phyloP scores from a whole-genome alignment of 2,797 vertebrate species.

The Austrolebias charrua region DNA sequence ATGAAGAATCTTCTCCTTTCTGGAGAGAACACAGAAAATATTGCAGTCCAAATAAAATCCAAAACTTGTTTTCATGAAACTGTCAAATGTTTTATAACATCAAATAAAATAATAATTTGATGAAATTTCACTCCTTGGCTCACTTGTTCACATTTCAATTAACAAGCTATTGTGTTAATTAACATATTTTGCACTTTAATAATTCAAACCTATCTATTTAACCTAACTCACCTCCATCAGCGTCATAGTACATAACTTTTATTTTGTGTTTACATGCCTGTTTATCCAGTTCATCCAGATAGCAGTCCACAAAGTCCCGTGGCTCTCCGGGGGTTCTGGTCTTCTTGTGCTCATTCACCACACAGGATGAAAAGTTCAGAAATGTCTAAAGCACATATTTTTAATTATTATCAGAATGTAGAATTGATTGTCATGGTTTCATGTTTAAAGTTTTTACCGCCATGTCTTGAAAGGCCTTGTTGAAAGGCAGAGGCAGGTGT shows the following conservation, averaged over 20 bases:
- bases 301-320: slow-evolving; percentile 67
- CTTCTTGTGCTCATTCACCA: slow-evolving; percentile 49
- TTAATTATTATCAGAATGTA: too few species aligned
- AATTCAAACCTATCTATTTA: too few species aligned
- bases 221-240: too few species aligned
- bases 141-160: too few species aligned
- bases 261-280: too few species aligned
- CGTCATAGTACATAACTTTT: background rate
- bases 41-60: background rate
- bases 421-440: too few species aligned
- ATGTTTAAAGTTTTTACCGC: slow-evolving; percentile 8
- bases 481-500: slow-evolving; percentile 65
- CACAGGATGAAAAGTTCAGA: background rate
- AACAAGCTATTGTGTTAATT: too few species aligned
- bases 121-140: too few species aligned
- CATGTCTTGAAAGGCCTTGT: slow-evolving; percentile 52
- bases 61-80: too few species aligned
- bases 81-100: too few species aligned
- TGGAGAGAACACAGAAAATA: background rate
- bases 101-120: too few species aligned
- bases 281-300: slow-evolving; percentile 64
- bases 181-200: too few species aligned
- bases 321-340: slow-evolving; percentile 56
- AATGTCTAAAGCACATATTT: slow-evolving; percentile 11
- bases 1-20: slow-evolving; percentile 22